Base-by-base conservation (phyloP, 2,113 vertebrate species). In the Thymallus thymallus region DNA sequence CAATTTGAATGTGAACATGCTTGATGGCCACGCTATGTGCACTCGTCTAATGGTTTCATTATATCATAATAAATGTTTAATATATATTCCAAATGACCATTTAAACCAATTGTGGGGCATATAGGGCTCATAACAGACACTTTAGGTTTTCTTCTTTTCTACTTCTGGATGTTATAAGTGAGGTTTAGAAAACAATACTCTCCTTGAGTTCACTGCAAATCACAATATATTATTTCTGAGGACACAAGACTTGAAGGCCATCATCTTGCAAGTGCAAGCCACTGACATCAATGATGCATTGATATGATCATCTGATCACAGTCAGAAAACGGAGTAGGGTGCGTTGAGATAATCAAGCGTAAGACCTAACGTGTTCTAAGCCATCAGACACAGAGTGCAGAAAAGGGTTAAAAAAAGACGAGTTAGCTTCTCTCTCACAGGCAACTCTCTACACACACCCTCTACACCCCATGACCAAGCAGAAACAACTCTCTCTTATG, bases 31-130 rank as follows among this genome's bases (percentile, higher is more conserved):
- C 80, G 79, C 88, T 86, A 86, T 84, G 85, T 88, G 87, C 87
- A 78, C 86, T 82, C 68, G 32, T 68, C 82, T 90, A 92, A 92
- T 92, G 88, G 81, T 89, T 93, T 90, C 88, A 91, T 92, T 91
- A 88, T 88, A 88, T 88, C 81, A 89, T 84, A 87, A 88, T 89
- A 91, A 91, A 88, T 87, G 84, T 82, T 87, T 82, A 81, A 89
- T 90, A 77, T 85, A 88, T 77, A 85, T 76, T 87, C 86, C 75
- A 86, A 85, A 89, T 79, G 85, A 81, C 85, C 80, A 87, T 92
- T 92, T 90, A 80, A 79, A 76, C 65, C 73, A 84, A 82, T 77
- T 81, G 77, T 74, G 76, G 79, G 79, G 75, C 77, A 74, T 77
- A 79, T 76, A 71, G 63, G 69, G 30, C 55, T 77, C 30, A 60